Evolutionary conservation across 2,113 vertebrate genomes (phyloP), one percentile per base, ranked within the genome.

Genomic region (Pica pica): DNA sequence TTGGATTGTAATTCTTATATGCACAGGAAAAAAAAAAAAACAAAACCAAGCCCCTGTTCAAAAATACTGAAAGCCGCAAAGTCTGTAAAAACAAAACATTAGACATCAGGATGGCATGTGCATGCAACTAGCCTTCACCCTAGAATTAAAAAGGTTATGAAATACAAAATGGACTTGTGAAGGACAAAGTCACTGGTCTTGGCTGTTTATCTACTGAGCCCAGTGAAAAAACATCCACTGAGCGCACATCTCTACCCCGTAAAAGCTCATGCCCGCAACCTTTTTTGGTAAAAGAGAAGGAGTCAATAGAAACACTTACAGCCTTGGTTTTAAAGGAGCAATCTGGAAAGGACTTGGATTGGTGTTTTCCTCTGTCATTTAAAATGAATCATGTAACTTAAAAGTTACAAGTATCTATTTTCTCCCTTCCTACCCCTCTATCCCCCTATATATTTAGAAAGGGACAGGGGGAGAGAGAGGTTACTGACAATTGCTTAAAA

Each of bases 131-230:
- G 79, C 63, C 22, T 44, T 91, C 82, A 63, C 24, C 65, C 28
- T 55, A 52, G 30, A 90, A 71, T 92, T 64, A 80, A 57, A 85
- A 85, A 63, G 22, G 60, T 41, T 55, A 42, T 77, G n/a, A 94
- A 90, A 85, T 47, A 63, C 14, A 61, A 79, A 91, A 77, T 53
- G 11, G 33, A 74, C 17, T 13, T 39, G 10, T 49, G 57, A 89
- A 93, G 73, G 35, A 21, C 53, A 24, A 95, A 75, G 42, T 75
- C 30, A 33, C 46, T 42, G 22, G 41, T 83, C 37, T 57, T 73
- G 31, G 41, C n/a, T 82, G 31, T 67, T 83, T 23, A 55, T 10
- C 6, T 69, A 37, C n/a, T 18, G n/a, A 76, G 23, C 37, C 15
- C 57, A 76, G 30, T 27, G n/a, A 59, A 49, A 83, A 93, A 87